Conservation (phyloP, 2,888 invertebrate genomes). For the Lobophora halterata region DNA sequence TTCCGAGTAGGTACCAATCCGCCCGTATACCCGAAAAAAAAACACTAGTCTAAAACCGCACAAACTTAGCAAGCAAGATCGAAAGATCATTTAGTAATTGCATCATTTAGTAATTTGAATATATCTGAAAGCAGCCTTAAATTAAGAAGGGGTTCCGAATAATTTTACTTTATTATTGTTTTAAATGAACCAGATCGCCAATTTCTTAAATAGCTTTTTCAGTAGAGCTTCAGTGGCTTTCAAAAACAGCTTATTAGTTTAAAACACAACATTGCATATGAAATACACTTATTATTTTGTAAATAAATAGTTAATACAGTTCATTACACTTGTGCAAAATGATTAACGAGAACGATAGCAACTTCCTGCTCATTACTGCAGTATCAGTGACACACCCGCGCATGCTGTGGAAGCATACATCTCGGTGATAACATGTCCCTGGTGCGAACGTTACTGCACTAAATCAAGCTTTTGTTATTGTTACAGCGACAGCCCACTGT, state of each 20-base stretch:
- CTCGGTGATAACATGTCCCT: slow-evolving; percentile 63
- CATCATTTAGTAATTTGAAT: too few relatives aligned
- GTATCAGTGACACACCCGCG: slow-evolving; percentile 55
- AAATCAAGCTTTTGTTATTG: slow-evolving; percentile 62
- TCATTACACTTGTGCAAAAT: slow-evolving; percentile 33
- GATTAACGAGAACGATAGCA: slow-evolving; percentile 38
- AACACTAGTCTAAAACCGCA: too few relatives aligned
- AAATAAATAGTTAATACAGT: slow-evolving; percentile 21
- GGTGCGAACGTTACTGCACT: slow-evolving; percentile 57
- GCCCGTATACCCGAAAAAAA: too few relatives aligned
- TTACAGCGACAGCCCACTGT: slow-evolving; percentile 41
- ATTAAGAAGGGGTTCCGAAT: too few relatives aligned
- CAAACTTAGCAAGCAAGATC: too few relatives aligned
- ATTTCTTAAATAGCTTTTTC: too few relatives aligned
- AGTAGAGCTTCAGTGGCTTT: too few relatives aligned
- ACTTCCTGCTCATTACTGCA: slow-evolving; percentile 51
- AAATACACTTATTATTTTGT: slow-evolving; percentile 10
- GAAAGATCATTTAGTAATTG: too few relatives aligned
- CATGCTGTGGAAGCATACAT: slow-evolving; percentile 66
- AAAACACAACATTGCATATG: slow-evolving; percentile 17
- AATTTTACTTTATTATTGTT: too few relatives aligned
- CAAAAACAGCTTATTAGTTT: slow-evolving; percentile 23
- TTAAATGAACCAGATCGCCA: too few relatives aligned
- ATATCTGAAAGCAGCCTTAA: too few relatives aligned
- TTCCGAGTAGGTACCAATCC: too few relatives aligned